A percentile compares a stretch with the other conserved stretches of the same genome.
phyloP scores from a whole-genome alignment of 2,888 invertebrate species.

The Hypomecis punctinalis region DNA sequence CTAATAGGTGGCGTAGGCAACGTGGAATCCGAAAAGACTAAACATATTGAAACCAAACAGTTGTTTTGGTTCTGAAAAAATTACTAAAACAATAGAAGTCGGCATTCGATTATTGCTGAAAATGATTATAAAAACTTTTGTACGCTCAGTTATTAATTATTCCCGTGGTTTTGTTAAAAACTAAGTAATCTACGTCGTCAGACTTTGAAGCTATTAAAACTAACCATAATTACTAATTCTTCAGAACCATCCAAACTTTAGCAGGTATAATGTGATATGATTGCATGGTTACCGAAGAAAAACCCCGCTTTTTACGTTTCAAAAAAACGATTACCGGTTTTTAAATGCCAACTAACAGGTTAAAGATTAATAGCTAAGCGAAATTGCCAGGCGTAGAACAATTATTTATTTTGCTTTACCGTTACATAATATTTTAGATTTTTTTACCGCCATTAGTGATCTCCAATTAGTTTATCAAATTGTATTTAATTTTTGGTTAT shows the following conservation, averaged over 20 bases:
- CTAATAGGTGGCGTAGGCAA: too few relatives aligned
- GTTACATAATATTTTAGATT: conserved; percentile 9
- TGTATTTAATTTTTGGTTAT: too few relatives aligned
- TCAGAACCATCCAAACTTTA: neutral
- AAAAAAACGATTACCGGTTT: conserved; percentile 18
- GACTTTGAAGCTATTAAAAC: too few relatives aligned
- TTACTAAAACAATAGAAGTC: too few relatives aligned
- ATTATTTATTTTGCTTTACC: conserved; percentile 13
- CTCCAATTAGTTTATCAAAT: neutral
- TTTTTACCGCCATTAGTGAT: neutral
- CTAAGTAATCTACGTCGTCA: too few relatives aligned
- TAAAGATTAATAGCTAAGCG: conserved; percentile 21
- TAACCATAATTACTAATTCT: neutral
- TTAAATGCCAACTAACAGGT: conserved; percentile 18
- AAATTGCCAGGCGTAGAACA: conserved; percentile 8
- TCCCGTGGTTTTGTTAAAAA: too few relatives aligned
- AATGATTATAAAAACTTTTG: too few relatives aligned
- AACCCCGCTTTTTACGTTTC: conserved; percentile 1
- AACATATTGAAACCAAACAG: too few relatives aligned
- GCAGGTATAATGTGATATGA: neutral
- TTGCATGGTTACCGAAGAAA: conserved; percentile 6
- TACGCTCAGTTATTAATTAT: too few relatives aligned
- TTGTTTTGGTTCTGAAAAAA: too few relatives aligned
- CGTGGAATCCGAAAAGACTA: too few relatives aligned
- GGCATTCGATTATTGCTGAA: too few relatives aligned